Evolutionary conservation across 2,113 vertebrate genomes (phyloP).

Genomic region (Catharus minimus): DNA sequence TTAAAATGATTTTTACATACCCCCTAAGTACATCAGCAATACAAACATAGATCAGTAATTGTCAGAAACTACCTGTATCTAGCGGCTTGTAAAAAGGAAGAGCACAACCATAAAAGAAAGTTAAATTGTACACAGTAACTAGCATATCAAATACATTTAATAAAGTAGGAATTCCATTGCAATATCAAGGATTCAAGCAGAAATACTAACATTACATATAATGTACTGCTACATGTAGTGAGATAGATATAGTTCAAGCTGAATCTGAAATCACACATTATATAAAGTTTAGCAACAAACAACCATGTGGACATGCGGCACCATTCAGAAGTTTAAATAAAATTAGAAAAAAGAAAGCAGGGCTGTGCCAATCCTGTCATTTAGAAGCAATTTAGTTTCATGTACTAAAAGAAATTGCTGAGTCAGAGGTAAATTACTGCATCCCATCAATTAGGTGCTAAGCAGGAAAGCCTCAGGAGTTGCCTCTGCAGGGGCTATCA

Average conservation of each 20-base stretch:
- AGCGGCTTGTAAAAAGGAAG: conserved; percentile 81
- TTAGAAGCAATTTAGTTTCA: conserved; percentile 73
- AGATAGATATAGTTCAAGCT: conserved; percentile 84
- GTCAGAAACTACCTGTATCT: conserved; percentile 83
- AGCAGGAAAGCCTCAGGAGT: conserved; percentile 47
- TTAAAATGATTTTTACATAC: conserved; percentile 90
- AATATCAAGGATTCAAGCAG: conserved; percentile 84
- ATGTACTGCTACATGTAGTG: conserved; percentile 87
- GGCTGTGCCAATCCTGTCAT: conserved; percentile 77
- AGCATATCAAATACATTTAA: conserved; percentile 87
- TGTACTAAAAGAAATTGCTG: conserved; percentile 56
- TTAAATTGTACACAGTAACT: conserved; percentile 83
- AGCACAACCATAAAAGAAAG: conserved; percentile 78
- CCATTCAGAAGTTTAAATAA: conserved; percentile 78
- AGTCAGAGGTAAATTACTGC: conserved; percentile 63
- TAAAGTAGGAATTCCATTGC: conserved; percentile 83
- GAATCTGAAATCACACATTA: conserved; percentile 81
- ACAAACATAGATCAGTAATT: conserved; percentile 85
- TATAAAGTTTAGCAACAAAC: conserved; percentile 85
- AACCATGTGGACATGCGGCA: conserved; percentile 84
- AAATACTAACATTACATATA: conserved; percentile 86
- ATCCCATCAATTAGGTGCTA: conserved; percentile 42
- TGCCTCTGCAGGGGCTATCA: conserved; percentile 31
- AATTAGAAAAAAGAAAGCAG: conserved; percentile 73
- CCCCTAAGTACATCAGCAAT: conserved; percentile 85